Evolutionary conservation across 2,113 vertebrate species (phyloP), one percentile per base, ranked within the genome.

Genomic region (Polypterus bichir): DNA sequence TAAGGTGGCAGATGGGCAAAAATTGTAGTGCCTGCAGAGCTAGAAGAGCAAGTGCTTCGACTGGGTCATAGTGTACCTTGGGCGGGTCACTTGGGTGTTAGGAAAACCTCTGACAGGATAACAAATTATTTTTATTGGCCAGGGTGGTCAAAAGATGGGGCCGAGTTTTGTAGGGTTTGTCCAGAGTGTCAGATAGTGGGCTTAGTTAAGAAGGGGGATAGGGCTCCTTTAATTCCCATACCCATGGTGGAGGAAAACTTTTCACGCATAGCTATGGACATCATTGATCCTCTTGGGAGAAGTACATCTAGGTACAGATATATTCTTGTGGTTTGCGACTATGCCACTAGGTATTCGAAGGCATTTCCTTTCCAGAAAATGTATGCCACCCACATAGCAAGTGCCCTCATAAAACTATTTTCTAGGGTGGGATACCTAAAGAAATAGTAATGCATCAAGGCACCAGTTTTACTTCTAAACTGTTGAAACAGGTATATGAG

Each of bases 401-500:
- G 77, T 76, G 69, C 68, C 68, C 71, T 78, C 64, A 79, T 78
- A 77, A 69, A 76, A 70, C 45, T 4, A 69, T 10, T 71, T 69
- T 76, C 69, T 69, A 73, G 65, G 72, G 49, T 49, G 59, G 55
- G 54, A 77, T 72, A 64, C 64, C 65, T 66, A 77, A 49, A 72
- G 66, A 77, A 78, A 76, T 71, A 73, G 66, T 64, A 69, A 60
- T 55, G 71, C 59, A 74, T 76, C 65, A 69, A 65, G 68, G 54
- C 7, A 70, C 69, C 73, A 78, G 78, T 80, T 81, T 72, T 73
- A 70, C 75, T 60, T 75, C 72, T 74, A 65, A 48, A 44, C 60
- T 78, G 68, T 60, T 81, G 81, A 83, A 80, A 79, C 81, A 80
- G 61, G 69, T 81, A 62, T 78, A 63, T 58, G 65, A 65, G 62